Evolutionary conservation across 2,888 invertebrate species (phyloP).

Genomic region (Scrobipalpa costella): DNA sequence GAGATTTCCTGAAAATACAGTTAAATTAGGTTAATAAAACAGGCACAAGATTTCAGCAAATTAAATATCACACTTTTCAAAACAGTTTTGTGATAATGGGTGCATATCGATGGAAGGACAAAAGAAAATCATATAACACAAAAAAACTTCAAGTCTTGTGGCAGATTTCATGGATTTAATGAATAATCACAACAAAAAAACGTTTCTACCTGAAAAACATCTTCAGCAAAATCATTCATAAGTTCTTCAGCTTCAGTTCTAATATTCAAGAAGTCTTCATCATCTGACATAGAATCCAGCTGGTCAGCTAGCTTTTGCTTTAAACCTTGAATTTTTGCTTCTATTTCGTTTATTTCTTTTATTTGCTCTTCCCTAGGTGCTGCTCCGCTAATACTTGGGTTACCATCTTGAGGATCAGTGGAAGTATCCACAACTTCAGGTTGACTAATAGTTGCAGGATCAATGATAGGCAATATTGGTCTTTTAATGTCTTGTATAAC

Average conservation of each 20-base stretch:
- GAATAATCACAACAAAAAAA: too few species aligned
- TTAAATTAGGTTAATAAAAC: too few species aligned
- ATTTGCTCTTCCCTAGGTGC: slow-evolving; percentile 57
- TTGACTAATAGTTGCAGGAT: slow-evolving; percentile 66
- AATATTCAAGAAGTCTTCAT: slow-evolving; percentile 84
- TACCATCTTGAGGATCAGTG: slow-evolving; percentile 28
- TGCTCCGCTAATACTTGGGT: slow-evolving; percentile 24
- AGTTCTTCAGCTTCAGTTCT: slow-evolving; percentile 83
- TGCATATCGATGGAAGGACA: too few species aligned
- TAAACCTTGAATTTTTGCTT: slow-evolving; percentile 82
- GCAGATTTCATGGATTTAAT: too few species aligned
- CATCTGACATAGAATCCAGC: slow-evolving; percentile 81
- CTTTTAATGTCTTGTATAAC: slow-evolving; percentile 53
- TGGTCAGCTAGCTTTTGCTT: slow-evolving; percentile 71
- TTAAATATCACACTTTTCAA: too few species aligned
- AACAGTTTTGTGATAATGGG: too few species aligned
- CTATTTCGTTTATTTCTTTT: slow-evolving; percentile 76
- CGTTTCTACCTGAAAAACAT: slow-evolving; percentile 73
- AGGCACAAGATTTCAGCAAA: too few species aligned
- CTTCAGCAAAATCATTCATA: slow-evolving; percentile 77
- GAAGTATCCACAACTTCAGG: slow-evolving; percentile 34
- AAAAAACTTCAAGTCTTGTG: too few species aligned
- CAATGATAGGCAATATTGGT: slow-evolving; percentile 69
- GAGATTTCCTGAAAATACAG: slow-evolving; percentile 59
- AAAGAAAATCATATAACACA: too few species aligned